These are phyloP conservation scores for Aradophagus sp. DNA, from an alignment of 1,140 invertebrate species.

Conservation along the genomic window DNA sequence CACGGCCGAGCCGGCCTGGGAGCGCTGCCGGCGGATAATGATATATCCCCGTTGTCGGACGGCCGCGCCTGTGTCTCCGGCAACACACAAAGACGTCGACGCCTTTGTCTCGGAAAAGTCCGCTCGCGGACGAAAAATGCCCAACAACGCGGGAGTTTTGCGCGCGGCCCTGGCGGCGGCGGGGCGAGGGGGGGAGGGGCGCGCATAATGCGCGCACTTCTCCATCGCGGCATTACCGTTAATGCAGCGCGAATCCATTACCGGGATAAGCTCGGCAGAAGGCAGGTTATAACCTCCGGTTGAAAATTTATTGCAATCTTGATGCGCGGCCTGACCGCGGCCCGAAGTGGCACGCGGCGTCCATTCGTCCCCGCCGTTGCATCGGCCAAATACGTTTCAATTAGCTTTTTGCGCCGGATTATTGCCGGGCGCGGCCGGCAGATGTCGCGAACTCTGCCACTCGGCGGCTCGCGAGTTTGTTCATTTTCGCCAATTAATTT, in stretches of 20 bases:
- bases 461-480: no score
- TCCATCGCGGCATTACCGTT: conserved; percentile 31
- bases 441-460: no score
- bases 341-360: conserved; percentile 4
- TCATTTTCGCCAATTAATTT: no score
- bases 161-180: no score
- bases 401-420: no score
- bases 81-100: background rate
- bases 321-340: conserved; percentile 15
- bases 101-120: no score
- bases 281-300: conserved; percentile 32
- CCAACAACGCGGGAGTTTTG: no score
- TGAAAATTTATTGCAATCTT: conserved; percentile 33
- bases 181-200: no score
- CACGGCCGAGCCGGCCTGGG: conserved; percentile 39
- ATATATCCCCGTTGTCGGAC: conserved; percentile 35
- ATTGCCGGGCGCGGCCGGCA: no score
- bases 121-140: no score
- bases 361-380: background rate
- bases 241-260: conserved; percentile 32
- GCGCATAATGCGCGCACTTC: no score
- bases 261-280: conserved; percentile 23
- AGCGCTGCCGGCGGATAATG: conserved; percentile 31
- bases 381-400: no score
- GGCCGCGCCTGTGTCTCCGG: conserved; percentile 26